A percentile compares a stretch with the other conserved stretches of the same genome.
These are phyloP conservation scores for Dynastes tityus DNA, from an alignment of 2,888 invertebrate species.

Conservation along the genomic window DNA sequence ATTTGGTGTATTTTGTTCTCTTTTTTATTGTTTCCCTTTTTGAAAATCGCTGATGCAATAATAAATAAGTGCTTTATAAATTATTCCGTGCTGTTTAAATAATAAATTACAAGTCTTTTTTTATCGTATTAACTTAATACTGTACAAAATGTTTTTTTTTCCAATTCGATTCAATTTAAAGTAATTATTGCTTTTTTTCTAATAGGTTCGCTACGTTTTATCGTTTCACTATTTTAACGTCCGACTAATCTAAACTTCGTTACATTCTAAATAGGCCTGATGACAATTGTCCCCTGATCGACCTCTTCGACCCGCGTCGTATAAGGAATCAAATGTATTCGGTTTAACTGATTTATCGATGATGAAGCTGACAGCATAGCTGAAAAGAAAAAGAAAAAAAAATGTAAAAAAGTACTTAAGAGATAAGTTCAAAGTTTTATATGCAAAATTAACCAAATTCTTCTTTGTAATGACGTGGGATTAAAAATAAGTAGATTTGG, in stretches of 20 bases:
- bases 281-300: conserved; percentile 90
- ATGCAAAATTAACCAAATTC: too few relatives aligned
- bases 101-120: conserved; percentile 34
- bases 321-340: conserved; percentile 84
- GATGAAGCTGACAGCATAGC: conserved; percentile 90
- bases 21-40: conserved; percentile 5
- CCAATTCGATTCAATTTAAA: conserved; percentile 14
- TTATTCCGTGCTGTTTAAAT: conserved; percentile 20
- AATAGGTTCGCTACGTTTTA: conserved; percentile 21
- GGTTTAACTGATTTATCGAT: conserved; percentile 83
- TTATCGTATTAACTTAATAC: conserved; percentile 36
- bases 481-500: too few relatives aligned
- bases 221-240: conserved; percentile 54
- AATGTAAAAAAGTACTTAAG: neutral
- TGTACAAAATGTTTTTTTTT: conserved; percentile 37
- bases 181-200: conserved; percentile 20
- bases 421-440: too few relatives aligned
- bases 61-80: conserved; percentile 44
- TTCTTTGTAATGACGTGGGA: too few relatives aligned
- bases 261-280: conserved; percentile 89
- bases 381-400: conserved; percentile 66
- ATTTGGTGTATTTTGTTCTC: neutral
- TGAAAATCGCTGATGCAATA: conserved; percentile 18
- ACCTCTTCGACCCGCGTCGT: conserved; percentile 90
- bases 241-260: conserved; percentile 81